A percentile compares a stretch with the other conserved stretches of the same genome.
phyloP scores from a whole-genome alignment of 2,797 vertebrate species.

The Pelobates cultripes region DNA sequence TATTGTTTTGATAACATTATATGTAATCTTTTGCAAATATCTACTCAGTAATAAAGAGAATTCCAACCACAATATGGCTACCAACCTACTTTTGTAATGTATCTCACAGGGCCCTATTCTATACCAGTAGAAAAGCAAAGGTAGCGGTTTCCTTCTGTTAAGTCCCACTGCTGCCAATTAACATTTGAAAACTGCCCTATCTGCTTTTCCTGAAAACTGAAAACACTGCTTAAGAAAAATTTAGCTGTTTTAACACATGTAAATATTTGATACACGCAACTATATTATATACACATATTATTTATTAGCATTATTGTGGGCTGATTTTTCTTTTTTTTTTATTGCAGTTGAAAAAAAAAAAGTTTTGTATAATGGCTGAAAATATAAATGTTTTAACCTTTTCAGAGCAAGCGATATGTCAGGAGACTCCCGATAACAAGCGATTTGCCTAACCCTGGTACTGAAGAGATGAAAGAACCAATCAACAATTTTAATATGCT shows the following conservation, averaged over 20 bases:
- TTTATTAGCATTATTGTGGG: neutral
- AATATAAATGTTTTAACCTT: too few relatives aligned
- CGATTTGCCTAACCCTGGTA: too few relatives aligned
- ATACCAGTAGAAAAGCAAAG: slow-evolving; percentile 34
- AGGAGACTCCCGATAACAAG: too few relatives aligned
- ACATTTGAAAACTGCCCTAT: slow-evolving; percentile 38
- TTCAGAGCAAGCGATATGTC: too few relatives aligned
- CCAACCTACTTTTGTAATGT: neutral
- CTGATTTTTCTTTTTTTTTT: too few relatives aligned
- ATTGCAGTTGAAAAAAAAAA: too few relatives aligned
- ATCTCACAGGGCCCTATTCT: slow-evolving; percentile 17
- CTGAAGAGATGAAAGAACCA: too few relatives aligned
- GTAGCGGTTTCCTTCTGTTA: slow-evolving; percentile 27
- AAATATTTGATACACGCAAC: neutral
- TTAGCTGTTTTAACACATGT: neutral
- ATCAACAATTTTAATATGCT: too few relatives aligned
- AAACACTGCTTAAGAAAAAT: neutral
- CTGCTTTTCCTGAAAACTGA: slow-evolving; percentile 9
- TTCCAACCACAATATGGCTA: neutral
- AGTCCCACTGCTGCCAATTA: slow-evolving; percentile 45
- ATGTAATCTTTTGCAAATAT: neutral
- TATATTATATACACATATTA: neutral
- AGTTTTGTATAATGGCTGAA: too few relatives aligned
- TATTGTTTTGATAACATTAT: too few relatives aligned
- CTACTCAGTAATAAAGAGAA: neutral